Evolutionary conservation across 1,140 invertebrate species (phyloP).

Genomic region (Zaprionus lachaisei): DNA sequence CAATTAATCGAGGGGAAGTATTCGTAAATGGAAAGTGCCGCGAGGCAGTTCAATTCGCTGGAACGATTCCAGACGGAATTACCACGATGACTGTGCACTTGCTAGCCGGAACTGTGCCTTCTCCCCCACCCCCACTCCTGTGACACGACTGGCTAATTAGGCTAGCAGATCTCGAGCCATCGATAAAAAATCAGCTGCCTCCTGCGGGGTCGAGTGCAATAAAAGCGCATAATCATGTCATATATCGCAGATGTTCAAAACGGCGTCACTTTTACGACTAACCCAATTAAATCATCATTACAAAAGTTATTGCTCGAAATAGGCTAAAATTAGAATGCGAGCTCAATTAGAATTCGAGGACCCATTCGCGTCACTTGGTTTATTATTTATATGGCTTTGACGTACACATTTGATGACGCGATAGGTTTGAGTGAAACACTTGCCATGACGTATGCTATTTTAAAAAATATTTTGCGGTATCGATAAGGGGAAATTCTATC

Average conservation of each 20-base stretch:
- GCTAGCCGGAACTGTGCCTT: constrained; percentile 17
- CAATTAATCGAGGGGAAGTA: constrained; percentile 39
- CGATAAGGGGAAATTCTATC: neutral
- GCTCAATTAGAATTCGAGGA: neutral
- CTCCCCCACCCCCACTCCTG: neutral
- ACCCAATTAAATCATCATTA: constrained; percentile 38
- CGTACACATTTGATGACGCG: neutral
- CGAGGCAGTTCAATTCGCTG: constrained; percentile 3
- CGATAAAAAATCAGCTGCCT: constrained; percentile 9
- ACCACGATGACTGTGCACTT: constrained; percentile 23
- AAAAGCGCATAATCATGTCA: neutral
- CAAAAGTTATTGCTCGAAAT: constrained; percentile 33
- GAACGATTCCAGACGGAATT: constrained; percentile 2
- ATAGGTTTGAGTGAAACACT: neutral
- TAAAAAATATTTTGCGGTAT: neutral
- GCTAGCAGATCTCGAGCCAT: constrained; percentile 13
- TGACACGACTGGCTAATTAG: constrained; percentile 13
- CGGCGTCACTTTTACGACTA: constrained; percentile 26
- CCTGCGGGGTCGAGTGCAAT: neutral
- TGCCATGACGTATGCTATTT: neutral
- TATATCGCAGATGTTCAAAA: neutral
- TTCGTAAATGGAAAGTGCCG: constrained; percentile 39
- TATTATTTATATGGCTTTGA: neutral
- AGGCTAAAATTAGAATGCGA: constrained; percentile 9
- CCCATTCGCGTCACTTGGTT: neutral